Conservation (phyloP, 2,797 vertebrate species). For the Anguilla anguilla region DNA sequence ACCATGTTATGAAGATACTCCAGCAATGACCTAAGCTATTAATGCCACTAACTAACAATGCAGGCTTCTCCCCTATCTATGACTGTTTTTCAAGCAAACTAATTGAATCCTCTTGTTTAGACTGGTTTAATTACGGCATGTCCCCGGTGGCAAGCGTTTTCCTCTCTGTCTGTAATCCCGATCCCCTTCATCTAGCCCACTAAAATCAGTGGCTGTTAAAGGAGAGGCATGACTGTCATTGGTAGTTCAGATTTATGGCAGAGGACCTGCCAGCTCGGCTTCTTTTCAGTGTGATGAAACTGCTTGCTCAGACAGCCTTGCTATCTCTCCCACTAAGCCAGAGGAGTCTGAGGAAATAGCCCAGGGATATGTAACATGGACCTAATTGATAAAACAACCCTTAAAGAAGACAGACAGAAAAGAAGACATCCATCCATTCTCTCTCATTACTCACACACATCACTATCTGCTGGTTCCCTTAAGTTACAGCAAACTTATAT, state of each 20-base stretch:
- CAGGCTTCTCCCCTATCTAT: constrained; percentile 15
- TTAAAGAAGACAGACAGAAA: constrained; percentile 18
- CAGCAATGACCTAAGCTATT: not conserved
- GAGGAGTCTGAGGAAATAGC: constrained; percentile 43
- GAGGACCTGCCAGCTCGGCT: constrained; percentile 32
- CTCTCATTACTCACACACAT: not conserved
- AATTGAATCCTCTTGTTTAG: constrained; percentile 50
- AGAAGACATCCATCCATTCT: not conserved
- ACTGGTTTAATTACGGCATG: constrained; percentile 62
- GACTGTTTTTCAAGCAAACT: constrained; percentile 23
- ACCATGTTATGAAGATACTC: not conserved
- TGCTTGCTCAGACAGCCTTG: constrained; percentile 39
- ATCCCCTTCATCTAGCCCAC: constrained; percentile 43
- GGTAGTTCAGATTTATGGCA: constrained; percentile 49
- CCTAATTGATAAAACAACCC: constrained; percentile 24
- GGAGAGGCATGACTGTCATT: constrained; percentile 32
- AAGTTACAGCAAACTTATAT: not conserved
- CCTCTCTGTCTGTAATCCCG: constrained; percentile 56
- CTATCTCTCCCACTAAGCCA: constrained; percentile 45
- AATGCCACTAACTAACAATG: not conserved
- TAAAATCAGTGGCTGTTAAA: constrained; percentile 37
- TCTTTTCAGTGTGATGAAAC: constrained; percentile 43
- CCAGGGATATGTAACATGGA: constrained; percentile 24
- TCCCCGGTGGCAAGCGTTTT: constrained; percentile 56
- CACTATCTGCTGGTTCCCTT: not conserved